phyloP scores from a whole-genome alignment of 2,113 vertebrate genomes.

The Sceloporus undulatus region DNA sequence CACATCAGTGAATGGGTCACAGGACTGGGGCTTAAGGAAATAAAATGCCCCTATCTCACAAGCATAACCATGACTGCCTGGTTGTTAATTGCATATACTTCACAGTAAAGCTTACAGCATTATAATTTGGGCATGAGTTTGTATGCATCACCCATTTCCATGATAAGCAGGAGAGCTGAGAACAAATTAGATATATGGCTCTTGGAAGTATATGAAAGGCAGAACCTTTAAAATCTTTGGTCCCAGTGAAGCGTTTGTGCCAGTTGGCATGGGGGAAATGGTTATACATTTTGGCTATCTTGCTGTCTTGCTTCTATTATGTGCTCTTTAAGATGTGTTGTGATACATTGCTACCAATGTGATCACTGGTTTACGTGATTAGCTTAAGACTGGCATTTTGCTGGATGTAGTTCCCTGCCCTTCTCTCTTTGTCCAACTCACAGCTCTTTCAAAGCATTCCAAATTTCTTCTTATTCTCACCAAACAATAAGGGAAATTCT shows the following conservation, averaged over 20 bases:
- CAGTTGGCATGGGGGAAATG: not conserved
- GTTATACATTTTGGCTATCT: not conserved
- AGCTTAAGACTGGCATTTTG: not conserved
- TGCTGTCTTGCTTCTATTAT: not conserved
- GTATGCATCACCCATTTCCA: constrained; percentile 3
- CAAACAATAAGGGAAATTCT: constrained; percentile 62
- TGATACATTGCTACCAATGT: constrained; percentile 15
- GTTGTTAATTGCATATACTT: constrained; percentile 3
- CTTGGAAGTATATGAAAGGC: not conserved
- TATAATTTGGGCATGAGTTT: not conserved
- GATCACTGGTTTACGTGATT: not conserved
- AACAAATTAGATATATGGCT: not conserved
- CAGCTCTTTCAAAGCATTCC: constrained; percentile 53
- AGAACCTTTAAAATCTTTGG: not conserved
- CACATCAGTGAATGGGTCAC: not conserved
- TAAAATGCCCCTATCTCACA: not conserved
- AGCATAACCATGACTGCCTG: not conserved
- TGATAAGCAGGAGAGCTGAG: not conserved
- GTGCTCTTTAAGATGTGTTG: constrained; percentile 13
- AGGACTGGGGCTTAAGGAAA: not conserved
- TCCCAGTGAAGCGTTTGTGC: not conserved
- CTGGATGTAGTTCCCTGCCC: constrained; percentile 12
- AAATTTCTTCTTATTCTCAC: constrained; percentile 50
- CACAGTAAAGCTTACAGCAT: not conserved
- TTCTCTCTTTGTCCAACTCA: constrained; percentile 9